Conservation (phyloP, 2,888 invertebrate species). For the Nomada lathburiana region DNA sequence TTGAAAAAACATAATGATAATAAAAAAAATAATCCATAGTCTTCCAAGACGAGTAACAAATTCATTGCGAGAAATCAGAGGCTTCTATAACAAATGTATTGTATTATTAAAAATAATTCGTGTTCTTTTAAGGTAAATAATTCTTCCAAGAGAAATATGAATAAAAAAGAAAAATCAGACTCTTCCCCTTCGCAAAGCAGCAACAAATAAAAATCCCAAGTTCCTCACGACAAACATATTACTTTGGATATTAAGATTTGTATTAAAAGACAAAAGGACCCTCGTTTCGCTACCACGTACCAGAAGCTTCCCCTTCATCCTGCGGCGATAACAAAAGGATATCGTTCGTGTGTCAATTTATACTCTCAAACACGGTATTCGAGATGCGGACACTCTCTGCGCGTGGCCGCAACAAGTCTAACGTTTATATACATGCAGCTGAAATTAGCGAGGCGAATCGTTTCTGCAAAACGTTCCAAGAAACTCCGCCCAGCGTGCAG, state of each 20-base stretch:
- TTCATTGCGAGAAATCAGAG: too few species aligned
- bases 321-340: not conserved
- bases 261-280: not conserved
- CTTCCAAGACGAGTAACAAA: too few species aligned
- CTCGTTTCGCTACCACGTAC: conserved; percentile 59
- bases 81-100: too few species aligned
- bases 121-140: too few species aligned
- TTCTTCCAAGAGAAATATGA: too few species aligned
- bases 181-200: too few species aligned
- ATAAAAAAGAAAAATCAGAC: too few species aligned
- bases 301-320: conserved; percentile 72
- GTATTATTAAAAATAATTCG: too few species aligned
- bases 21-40: too few species aligned
- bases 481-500: conserved; percentile 68
- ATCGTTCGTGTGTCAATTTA: not conserved
- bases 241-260: too few species aligned
- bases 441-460: conserved; percentile 72
- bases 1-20: too few species aligned
- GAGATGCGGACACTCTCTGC: conserved; percentile 60
- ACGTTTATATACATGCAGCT: conserved; percentile 74
- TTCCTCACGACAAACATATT: not conserved
- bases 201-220: too few species aligned
- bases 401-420: conserved; percentile 42
- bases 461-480: conserved; percentile 69
- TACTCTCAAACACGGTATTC: conserved; percentile 11